A percentile compares a stretch with the other conserved stretches of the same genome.
Conservation (phyloP, 2,888 invertebrate genomes). For the Camptogramma bilineatum region DNA sequence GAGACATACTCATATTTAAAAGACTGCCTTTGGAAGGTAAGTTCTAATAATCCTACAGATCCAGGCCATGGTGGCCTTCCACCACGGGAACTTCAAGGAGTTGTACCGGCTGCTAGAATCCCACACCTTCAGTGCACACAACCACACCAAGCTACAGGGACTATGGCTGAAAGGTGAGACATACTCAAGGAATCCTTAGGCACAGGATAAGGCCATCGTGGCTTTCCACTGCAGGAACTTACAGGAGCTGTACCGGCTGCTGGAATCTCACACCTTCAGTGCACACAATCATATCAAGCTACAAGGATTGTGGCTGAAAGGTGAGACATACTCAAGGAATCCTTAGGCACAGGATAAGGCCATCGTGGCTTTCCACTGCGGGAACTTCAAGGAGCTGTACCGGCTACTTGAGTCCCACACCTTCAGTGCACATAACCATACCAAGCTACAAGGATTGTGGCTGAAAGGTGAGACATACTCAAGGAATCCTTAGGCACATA, state of each 20-base stretch:
- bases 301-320: conserved; percentile 97
- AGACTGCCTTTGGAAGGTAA: no score
- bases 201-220: conserved; percentile 98
- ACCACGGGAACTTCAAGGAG: conserved; percentile 98
- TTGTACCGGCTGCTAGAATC: conserved; percentile 97
- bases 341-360: conserved; percentile 95
- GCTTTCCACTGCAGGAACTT: conserved; percentile 98
- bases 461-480: conserved; percentile 87
- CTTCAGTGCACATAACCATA: conserved; percentile 97
- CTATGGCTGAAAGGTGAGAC: conserved; percentile 94
- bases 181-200: background rate
- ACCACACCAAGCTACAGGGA: conserved; percentile 96
- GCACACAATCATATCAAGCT: conserved; percentile 97
- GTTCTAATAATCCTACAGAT: no score
- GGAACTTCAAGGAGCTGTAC: conserved; percentile 92
- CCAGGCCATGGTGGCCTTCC: conserved; percentile 98
- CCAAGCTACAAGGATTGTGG: conserved; percentile 97
- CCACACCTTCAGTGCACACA: conserved; percentile 97
- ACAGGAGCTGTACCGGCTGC: conserved; percentile 91
- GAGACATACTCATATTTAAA: conserved; percentile 18
- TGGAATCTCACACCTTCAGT: conserved; percentile 98
- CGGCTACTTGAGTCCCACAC: conserved; percentile 96
- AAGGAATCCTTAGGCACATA: conserved; percentile 80
- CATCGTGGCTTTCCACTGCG: conserved; percentile 98
- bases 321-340: conserved; percentile 48